Base-by-base conservation (phyloP, 2,797 vertebrate genomes). In the Todus mexicanus region DNA sequence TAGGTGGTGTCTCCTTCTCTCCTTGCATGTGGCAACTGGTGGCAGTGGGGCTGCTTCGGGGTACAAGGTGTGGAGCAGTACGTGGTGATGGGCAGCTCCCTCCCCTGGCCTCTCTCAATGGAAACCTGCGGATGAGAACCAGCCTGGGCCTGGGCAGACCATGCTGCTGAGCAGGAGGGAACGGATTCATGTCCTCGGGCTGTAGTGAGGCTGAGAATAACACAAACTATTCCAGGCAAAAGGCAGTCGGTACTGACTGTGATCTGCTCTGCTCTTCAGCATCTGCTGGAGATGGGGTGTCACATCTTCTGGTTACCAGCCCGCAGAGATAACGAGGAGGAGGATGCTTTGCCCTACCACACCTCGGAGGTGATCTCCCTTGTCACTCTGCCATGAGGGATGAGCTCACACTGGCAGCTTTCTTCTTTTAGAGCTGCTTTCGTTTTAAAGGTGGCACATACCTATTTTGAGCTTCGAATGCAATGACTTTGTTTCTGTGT, bases 401-500 rank as follows among this genome's bases (percentile, higher is more conserved):
- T 90, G 94, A 93, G 86, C 71, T 95, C 93, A 79, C 7, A 2
- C 51, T 45, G 74, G 15, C 40, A 79, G 71, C 85, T 23, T 85
- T 81, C 81, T 78, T 61, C 68, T 92, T 95, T 92, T 84, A 82
- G 84, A 71, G 33, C 74, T 71, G 51, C 37, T 95, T 84, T 76
- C 90, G 31, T 92, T 82, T 75, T 70, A 63, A 79, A 94, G 40
- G 75, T 87, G 82, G 47, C 64, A 70, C 15, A 12, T 25, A 13
- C 59, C 75, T 93, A 93, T 90, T 90, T 93, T 79, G 53, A 92
- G 88, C 75, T 70, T 82, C 43, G 71, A 56, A 87, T 5, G 33
- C 17, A 3, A 45, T 48, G 6, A 70, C n/a, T 76, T 61, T 66
- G 47, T 84, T 78, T 84, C 20, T 33, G 15, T 66, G 27, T 40